Evolutionary conservation across 2,113 vertebrate genomes (phyloP), one percentile per base, ranked within the genome.

Genomic region (Piaya cayana): DNA sequence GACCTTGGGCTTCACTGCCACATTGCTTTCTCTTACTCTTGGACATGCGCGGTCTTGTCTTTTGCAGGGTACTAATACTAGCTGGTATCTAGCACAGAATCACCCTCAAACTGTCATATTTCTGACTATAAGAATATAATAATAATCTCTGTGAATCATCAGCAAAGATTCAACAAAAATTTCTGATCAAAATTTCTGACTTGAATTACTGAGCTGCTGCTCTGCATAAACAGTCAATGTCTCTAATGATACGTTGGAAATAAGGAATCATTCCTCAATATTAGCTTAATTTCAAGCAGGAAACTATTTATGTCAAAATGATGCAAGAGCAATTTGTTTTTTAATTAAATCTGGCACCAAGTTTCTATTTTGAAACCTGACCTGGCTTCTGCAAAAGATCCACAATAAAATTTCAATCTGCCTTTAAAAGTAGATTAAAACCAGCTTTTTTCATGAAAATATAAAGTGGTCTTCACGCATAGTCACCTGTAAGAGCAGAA

Each of bases 31-130:
- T 10, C 13, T 13, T 9, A 25, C 5, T 32, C 77, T 22, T 10
- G 0, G 71, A 52, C 4, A 2, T 19, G 23, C 14, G 30, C 1
- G 4, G 1, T 21, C 56, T 81, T 4, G 1, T 59, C 43, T 87
- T 84, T 45, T 5, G 1, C 49, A 75, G 11, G 6, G 5, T 25
- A 17, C 6, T 62, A 10, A 32, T 37, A 50, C 27, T 42, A 15
- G 20, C 23, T 62, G 79, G 13, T 71, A 69, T 65, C 43, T 71
- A 65, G 58, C 34, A 56, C 49, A 52, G 60, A 82, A 26, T 43
- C 8, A 1, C n/a, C 22, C 11, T 69, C 50, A 55, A 75, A 64
- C 32, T 80, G 8, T 22, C 82, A 8, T 6, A 27, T 7, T 39
- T 27, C 55, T 69, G 59, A 49, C 22, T 52, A 8, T 29, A 52